phyloP scores from a whole-genome alignment of 2,797 vertebrate species.

The Poliocrania exsul region DNA sequence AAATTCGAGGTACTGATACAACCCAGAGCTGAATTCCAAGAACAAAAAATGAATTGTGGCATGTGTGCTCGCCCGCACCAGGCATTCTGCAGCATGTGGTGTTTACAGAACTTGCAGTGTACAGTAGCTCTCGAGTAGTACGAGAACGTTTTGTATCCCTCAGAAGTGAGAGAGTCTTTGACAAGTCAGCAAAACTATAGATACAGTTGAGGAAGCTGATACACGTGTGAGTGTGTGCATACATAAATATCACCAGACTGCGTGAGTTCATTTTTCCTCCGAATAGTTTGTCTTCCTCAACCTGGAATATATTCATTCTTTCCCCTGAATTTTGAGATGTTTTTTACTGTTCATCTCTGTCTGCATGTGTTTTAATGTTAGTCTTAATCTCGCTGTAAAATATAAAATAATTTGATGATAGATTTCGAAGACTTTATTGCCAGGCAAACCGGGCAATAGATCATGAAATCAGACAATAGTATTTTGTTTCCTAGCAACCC shows the following conservation, averaged over 20 bases:
- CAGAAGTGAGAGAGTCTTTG: not conserved
- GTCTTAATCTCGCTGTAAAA: not conserved
- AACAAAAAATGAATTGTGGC: not conserved
- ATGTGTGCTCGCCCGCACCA: not conserved
- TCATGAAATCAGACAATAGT: slow-evolving; percentile 78
- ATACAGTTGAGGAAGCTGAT: not conserved
- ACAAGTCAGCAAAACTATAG: slow-evolving; percentile 29
- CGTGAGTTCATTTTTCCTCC: not conserved
- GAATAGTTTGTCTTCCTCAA: not conserved
- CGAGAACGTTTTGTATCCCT: not conserved
- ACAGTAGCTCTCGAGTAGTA: slow-evolving; percentile 22
- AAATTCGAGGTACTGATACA: not conserved
- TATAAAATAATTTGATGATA: slow-evolving; percentile 61
- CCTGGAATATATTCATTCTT: not conserved
- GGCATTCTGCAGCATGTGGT: slow-evolving; percentile 23
- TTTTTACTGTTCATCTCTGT: not conserved
- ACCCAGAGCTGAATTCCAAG: slow-evolving; percentile 11
- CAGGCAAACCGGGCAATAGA: slow-evolving; percentile 70
- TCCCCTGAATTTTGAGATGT: not conserved
- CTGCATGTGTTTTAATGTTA: not conserved
- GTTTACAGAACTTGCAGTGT: slow-evolving; percentile 30
- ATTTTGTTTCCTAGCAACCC: slow-evolving; percentile 81
- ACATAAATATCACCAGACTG: not conserved
- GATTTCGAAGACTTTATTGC: slow-evolving; percentile 70
- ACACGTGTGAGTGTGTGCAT: not conserved